Base-by-base conservation (phyloP, 1,140 invertebrate species). In the Ceratosolen fusciceps region DNA sequence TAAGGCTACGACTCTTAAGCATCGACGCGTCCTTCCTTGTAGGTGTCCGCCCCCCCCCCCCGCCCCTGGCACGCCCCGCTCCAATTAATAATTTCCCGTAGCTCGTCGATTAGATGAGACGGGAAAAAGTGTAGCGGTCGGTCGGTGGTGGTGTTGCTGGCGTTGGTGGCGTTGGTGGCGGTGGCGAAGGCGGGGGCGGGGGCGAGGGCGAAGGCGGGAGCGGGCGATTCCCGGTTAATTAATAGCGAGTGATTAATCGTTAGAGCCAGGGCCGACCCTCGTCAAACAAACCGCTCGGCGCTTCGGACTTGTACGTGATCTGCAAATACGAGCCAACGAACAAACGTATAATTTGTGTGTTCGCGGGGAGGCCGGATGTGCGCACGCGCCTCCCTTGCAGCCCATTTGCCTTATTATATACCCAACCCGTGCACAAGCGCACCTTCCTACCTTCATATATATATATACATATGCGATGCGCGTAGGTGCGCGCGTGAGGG, bases 201-300 rank as follows among this genome's bases (percentile, higher is more conserved):
- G 0, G 43, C 65, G 72, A 58, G 16, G 49, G 67, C 67, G 49
- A 54, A 24, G 74, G 24, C 70, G 10, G 67, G 2, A 31, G 9
- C 71, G 79, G n/a, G 58, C 82, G 83, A 87, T 84, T 85, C 81
- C 82, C 79, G 83, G 86, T 86, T 87, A 87, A 88, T 87, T 88
- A 87, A 87, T 87, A 87, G 84, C 80, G 81, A 83, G 83, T 87
- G 86, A 87, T 86, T 88, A 87, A 88, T 88, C 85, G 85, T 82
- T 79, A 70, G 82, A 82, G 83, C 52, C 76, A 58, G 72, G 67
- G 80, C 78, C 54, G 83, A 87, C 85, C 84, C 85, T 87, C 83
- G 84, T 87, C 85, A 87, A 87, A 87, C 85, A 83, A 88, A 84
- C 82, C 84, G 84, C 80, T 79, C 74, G 83, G 83, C 81, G 78